A percentile compares a stretch with the other conserved stretches of the same genome.
These are phyloP conservation scores for Mellivora capensis DNA, from an alignment of 2,113 vertebrate genomes.

Conservation along the genomic window DNA sequence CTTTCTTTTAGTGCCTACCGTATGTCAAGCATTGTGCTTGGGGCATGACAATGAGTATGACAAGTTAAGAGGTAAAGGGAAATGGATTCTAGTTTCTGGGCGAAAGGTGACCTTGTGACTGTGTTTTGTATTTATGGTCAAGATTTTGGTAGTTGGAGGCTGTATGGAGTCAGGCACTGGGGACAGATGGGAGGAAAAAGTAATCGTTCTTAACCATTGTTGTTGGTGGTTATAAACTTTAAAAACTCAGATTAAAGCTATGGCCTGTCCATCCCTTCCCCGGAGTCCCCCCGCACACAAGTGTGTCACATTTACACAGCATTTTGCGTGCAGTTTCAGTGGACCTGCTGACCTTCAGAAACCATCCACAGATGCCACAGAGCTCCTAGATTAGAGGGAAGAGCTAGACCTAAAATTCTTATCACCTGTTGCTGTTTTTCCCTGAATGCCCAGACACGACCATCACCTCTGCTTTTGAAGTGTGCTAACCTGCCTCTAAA, in stretches of 20 bases:
- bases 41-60: background rate
- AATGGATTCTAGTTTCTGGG: background rate
- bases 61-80: background rate
- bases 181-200: background rate
- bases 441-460: background rate
- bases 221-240: background rate
- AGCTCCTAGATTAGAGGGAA: background rate
- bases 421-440: background rate
- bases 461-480: background rate
- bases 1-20: background rate
- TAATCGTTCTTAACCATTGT: background rate
- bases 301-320: background rate
- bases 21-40: background rate
- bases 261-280: background rate
- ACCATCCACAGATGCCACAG: background rate
- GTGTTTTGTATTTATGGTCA: background rate
- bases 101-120: background rate
- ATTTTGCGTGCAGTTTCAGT: background rate
- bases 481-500: background rate
- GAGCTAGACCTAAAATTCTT: background rate
- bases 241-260: background rate
- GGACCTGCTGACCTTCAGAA: background rate
- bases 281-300: background rate
- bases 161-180: background rate
- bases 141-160: background rate